Base-by-base conservation (phyloP, 2,797 vertebrate genomes). In the Sciurus vulgaris region DNA sequence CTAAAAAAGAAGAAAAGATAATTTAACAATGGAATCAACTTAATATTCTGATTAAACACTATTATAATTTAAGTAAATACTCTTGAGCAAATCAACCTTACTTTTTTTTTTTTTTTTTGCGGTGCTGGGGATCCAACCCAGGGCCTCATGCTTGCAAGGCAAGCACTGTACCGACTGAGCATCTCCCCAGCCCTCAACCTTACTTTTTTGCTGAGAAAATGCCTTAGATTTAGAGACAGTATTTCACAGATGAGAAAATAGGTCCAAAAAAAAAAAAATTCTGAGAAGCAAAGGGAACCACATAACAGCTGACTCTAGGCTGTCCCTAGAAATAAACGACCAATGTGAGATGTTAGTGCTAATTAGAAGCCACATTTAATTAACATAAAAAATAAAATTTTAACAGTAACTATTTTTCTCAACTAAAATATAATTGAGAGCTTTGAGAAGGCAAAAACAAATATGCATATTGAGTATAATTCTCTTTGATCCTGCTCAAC, bases 1-100 rank as follows among this genome's bases (percentile, higher is more conserved):
- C 99, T 99, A 91, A 28, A 98, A 95, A 49, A 96, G 92, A 85
- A 7, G 30, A 90, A 93, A 96, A 96, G 63, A 93, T 14, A n/a
- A 86, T 78, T 96, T 93, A 88, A 85, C 7, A 92, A 38, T 86
- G 51, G 47, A 86, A 88, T 54, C 7, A 94, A 93, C 73, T 95
- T 92, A 86, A 88, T 88, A 54, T 92, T 87, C 79, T 88, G 56
- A 90, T 77, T 81, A 93, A 87, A 86, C 24, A 56, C 33, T 15
- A 86, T 14, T 59, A 96, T 17, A 84, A 67, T 65, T 88, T 89
- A 84, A 84, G 38, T 82, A 72, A 90, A 73, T 14, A 74, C 41
- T 18, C 51, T 89, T 30, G 15, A 77, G 49, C 93, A 73, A 96
- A 87, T 61, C 51, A 93, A 76, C 22, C 61, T 33, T 79, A 77